Conservation (phyloP, 2,797 vertebrate species). For the Micromesistius poutassou region DNA sequence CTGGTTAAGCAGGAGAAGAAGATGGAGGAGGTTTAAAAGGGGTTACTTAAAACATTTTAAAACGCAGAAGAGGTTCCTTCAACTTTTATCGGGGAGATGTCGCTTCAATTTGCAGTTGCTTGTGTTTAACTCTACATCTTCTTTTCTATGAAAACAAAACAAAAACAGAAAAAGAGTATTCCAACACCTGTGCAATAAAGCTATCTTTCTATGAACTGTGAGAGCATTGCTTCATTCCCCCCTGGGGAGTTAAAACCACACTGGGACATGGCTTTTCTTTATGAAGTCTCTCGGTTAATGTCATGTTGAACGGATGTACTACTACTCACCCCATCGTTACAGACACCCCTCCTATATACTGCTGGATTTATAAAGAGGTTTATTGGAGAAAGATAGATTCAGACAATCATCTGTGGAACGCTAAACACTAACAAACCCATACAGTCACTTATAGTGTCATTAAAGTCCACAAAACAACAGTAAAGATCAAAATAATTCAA, state of each 20-base stretch:
- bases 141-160: slow-evolving; percentile 85
- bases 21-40: slow-evolving; percentile 66
- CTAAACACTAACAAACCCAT: background rate
- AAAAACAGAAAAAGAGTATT: slow-evolving; percentile 84
- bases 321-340: no score
- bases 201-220: slow-evolving; percentile 91
- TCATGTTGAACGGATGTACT: background rate
- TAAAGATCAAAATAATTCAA: slow-evolving; percentile 10
- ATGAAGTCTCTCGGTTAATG: background rate
- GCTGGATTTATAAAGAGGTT: slow-evolving; percentile 30
- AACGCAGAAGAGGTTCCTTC: slow-evolving; percentile 72
- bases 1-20: slow-evolving; percentile 83
- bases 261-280: background rate
- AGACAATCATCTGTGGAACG: background rate
- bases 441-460: background rate
- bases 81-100: slow-evolving; percentile 78
- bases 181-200: slow-evolving; percentile 99
- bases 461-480: slow-evolving; percentile 27
- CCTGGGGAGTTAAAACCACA: background rate
- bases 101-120: slow-evolving; percentile 98
- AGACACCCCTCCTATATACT: background rate
- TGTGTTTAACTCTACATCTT: slow-evolving; percentile 97
- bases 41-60: slow-evolving; percentile 55
- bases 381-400: slow-evolving; percentile 30
- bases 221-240: slow-evolving; percentile 23